These are phyloP conservation scores for Remorina albescens DNA, from an alignment of 2,797 vertebrate genomes.

Conservation along the genomic window DNA sequence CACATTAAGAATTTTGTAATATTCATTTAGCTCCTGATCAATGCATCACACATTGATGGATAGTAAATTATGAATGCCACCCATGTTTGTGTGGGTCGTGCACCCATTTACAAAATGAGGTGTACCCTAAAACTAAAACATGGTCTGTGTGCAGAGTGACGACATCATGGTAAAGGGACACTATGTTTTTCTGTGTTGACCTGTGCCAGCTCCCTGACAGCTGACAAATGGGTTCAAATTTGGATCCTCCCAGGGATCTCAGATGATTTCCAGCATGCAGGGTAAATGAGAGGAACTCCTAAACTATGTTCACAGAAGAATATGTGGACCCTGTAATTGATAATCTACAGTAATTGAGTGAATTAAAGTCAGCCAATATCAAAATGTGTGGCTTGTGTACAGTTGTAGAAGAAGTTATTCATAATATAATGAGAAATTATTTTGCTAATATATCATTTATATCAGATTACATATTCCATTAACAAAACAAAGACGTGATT, in stretches of 20 bases:
- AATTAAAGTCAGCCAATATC: background rate
- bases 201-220: conserved; percentile 63
- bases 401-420: background rate
- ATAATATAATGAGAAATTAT: too few relatives aligned
- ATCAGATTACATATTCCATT: too few relatives aligned
- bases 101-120: conserved; percentile 19
- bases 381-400: background rate
- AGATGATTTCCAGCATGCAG: conserved; percentile 36
- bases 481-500: too few relatives aligned
- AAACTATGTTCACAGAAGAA: background rate
- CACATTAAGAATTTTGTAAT: background rate
- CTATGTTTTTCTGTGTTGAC: conserved; percentile 55
- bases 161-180: conserved; percentile 27
- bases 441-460: too few relatives aligned
- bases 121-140: conserved; percentile 24
- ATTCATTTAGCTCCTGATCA: conserved; percentile 5
- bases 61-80: background rate
- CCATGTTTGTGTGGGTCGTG: conserved; percentile 31
- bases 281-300: background rate
- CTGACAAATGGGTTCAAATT: conserved; percentile 61
- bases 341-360: background rate
- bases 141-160: conserved; percentile 21
- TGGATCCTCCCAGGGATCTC: conserved; percentile 41
- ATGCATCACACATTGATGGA: conserved; percentile 21
- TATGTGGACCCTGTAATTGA: background rate